phyloP scores from a whole-genome alignment of 35 echinoderm and acorn worm genomes.

The Eucidaris tribuloides region DNA sequence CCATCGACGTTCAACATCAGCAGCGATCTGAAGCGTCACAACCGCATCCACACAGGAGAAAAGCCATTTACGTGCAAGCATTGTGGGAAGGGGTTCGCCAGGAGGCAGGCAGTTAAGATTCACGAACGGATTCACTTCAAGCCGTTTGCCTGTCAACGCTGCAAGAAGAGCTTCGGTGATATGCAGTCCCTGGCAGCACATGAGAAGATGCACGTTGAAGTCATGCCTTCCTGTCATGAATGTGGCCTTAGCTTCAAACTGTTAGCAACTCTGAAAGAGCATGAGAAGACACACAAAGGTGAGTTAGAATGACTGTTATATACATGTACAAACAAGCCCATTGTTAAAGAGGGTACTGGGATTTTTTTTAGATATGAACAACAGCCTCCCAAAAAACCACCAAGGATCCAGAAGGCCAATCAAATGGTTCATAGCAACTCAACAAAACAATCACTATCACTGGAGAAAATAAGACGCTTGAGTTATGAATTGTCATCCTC shows the following conservation, averaged over 20 bases:
- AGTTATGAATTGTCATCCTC: too few relatives aligned
- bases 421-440: too few relatives aligned
- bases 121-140: background rate
- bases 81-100: conserved; percentile 2
- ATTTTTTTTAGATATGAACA: too few relatives aligned
- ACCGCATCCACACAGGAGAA: background rate
- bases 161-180: conserved; percentile 8
- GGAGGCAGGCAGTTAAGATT: conserved; percentile 11
- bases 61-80: background rate
- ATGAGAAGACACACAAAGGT: background rate
- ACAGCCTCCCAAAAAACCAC: too few relatives aligned
- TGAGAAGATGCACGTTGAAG: background rate
- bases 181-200: background rate
- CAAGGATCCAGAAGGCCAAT: too few relatives aligned
- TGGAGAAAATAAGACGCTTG: too few relatives aligned
- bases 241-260: background rate
- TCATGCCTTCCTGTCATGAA: background rate
- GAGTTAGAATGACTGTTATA: too few relatives aligned
- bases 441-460: too few relatives aligned
- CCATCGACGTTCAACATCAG: conserved; percentile 11
- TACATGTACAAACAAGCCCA: too few relatives aligned
- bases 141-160: conserved; percentile 5
- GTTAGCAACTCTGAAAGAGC: background rate
- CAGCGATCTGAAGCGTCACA: conserved; percentile 18
- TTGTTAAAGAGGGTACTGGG: too few relatives aligned